Evolutionary conservation across 2,888 invertebrate genomes (phyloP).

Genomic region (Drosophila falleni): DNA sequence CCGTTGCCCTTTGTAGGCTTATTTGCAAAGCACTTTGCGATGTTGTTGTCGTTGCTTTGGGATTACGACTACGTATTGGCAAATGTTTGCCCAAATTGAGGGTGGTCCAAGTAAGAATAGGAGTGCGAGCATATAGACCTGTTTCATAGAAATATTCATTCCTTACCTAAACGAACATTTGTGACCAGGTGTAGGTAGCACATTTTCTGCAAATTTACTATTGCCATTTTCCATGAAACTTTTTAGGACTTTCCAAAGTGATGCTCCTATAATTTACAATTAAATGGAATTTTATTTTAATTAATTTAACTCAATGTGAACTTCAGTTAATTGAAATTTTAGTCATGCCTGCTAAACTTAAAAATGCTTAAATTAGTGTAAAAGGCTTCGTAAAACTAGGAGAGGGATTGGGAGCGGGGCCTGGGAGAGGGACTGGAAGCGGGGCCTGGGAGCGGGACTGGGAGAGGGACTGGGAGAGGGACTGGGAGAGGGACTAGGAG

Average conservation of each 20-base stretch:
- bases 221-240: conserved; percentile 18
- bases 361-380: background rate
- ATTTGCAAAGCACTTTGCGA: conserved; percentile 70
- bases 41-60: conserved; percentile 44
- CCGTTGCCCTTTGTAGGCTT: conserved; percentile 48
- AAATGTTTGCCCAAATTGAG: conserved; percentile 32
- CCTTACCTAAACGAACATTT: background rate
- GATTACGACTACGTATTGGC: conserved; percentile 39
- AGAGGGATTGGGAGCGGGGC: too few relatives aligned
- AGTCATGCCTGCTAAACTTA: background rate
- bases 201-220: conserved; percentile 25
- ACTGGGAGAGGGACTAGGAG: too few relatives aligned
- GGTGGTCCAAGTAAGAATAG: conserved; percentile 1
- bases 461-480: too few relatives aligned
- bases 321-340: background rate
- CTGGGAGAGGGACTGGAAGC: too few relatives aligned
- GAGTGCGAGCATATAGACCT: background rate
- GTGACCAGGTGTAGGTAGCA: conserved; percentile 41
- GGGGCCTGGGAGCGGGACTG: too few relatives aligned
- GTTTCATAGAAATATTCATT: conserved; percentile 9
- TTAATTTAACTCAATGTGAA: background rate
- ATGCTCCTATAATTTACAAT: conserved; percentile 8
- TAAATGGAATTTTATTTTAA: conserved; percentile 27
- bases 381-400: too few relatives aligned
- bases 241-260: background rate